phyloP scores from a whole-genome alignment of 2,113 vertebrate genomes.

The Neodontobutis hainanensis region DNA sequence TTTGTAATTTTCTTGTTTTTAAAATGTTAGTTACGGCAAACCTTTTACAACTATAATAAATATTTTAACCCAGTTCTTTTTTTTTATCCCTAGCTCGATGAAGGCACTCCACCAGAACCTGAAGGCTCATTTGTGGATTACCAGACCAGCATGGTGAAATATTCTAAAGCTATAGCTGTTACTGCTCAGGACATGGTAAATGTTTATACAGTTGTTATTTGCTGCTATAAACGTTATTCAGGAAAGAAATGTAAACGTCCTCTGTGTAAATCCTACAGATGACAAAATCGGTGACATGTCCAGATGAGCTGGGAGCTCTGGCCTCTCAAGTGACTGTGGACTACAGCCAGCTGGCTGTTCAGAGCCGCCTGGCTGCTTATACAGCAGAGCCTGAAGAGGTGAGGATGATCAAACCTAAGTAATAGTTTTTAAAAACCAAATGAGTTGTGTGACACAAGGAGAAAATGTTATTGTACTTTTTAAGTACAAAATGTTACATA shows the following conservation, averaged over 20 bases:
- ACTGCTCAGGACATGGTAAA: slow-evolving; percentile 98
- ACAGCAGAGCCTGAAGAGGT: slow-evolving; percentile 98
- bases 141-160: slow-evolving; percentile 97
- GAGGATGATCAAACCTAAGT: slow-evolving; percentile 15
- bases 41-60: not conserved
- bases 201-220: not conserved
- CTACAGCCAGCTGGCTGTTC: slow-evolving; percentile 94
- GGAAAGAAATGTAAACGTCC: not conserved
- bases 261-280: slow-evolving; percentile 80
- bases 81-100: slow-evolving; percentile 84
- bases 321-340: slow-evolving; percentile 97
- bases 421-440: not conserved
- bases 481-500: not conserved
- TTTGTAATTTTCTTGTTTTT: slow-evolving; percentile 14
- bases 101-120: slow-evolving; percentile 91
- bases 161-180: slow-evolving; percentile 95
- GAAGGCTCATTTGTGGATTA: slow-evolving; percentile 97
- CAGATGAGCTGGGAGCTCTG: slow-evolving; percentile 93
- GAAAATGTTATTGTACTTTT: not conserved
- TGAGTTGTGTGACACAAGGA: not conserved
- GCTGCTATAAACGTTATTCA: no score
- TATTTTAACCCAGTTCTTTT: slow-evolving; percentile 12
- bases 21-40: slow-evolving; percentile 48
- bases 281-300: slow-evolving; percentile 98
- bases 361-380: slow-evolving; percentile 94